Conservation (phyloP, 1,140 invertebrate genomes). For the Saccostrea cuccullata region DNA sequence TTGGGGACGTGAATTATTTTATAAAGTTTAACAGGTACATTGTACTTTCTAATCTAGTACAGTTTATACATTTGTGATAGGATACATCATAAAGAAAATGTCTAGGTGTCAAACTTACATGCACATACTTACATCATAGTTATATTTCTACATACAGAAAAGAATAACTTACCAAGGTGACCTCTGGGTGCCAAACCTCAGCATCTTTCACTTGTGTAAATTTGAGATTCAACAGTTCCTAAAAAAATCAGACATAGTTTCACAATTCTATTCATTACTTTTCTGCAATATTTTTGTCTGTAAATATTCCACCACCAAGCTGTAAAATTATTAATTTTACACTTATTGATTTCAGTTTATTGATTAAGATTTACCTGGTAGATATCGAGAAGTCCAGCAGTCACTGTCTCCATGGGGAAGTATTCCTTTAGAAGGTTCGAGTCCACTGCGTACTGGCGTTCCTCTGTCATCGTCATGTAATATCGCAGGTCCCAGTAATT, state of each 20-base stretch:
- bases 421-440: slow-evolving; percentile 81
- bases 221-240: slow-evolving; percentile 80
- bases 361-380: slow-evolving; percentile 77
- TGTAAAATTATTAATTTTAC: too few species aligned
- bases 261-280: background rate
- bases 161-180: background rate
- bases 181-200: slow-evolving; percentile 81
- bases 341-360: background rate
- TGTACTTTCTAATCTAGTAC: too few species aligned
- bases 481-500: slow-evolving; percentile 81
- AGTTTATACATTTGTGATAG: too few species aligned
- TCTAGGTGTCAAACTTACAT: too few species aligned
- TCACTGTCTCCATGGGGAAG: slow-evolving; percentile 81
- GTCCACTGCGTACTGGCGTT: slow-evolving; percentile 81
- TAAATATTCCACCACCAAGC: too few species aligned
- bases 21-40: too few species aligned
- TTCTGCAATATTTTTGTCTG: background rate
- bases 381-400: slow-evolving; percentile 80
- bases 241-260: slow-evolving; percentile 50
- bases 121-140: too few species aligned
- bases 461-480: slow-evolving; percentile 80
- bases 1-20: too few species aligned
- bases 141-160: too few species aligned
- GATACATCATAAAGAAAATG: too few species aligned
- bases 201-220: slow-evolving; percentile 78